Conservation (phyloP, 2,113 vertebrate species). For the Gopherus evgoodei region DNA sequence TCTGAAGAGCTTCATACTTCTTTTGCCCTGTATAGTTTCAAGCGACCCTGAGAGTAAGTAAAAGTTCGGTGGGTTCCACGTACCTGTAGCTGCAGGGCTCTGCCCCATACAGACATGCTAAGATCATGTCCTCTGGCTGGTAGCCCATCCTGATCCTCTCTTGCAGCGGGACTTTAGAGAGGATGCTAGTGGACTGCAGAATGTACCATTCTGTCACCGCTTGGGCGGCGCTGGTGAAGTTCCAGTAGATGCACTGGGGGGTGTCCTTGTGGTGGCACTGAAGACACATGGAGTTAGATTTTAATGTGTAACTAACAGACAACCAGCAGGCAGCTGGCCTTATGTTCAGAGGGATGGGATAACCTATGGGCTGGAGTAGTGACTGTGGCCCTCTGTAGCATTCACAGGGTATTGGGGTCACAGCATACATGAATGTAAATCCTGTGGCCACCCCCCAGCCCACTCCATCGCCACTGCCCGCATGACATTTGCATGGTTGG, state of each 20-base stretch:
- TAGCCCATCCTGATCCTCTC: slow-evolving; percentile 80
- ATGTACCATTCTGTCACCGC: slow-evolving; percentile 83
- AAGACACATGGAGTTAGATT: background rate
- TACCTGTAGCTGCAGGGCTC: slow-evolving; percentile 85
- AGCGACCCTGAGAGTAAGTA: rapidly evolving
- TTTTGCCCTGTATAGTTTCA: rapidly evolving
- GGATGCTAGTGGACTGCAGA: slow-evolving; percentile 84
- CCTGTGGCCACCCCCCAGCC: background rate
- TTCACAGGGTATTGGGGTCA: background rate
- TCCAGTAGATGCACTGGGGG: slow-evolving; percentile 75
- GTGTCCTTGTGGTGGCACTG: slow-evolving; percentile 77
- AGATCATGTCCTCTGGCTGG: slow-evolving; percentile 80
- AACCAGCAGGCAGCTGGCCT: background rate
- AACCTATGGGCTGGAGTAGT: background rate
- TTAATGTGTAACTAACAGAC: background rate
- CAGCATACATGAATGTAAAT: background rate
- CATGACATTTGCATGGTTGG: background rate
- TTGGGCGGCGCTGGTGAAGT: slow-evolving; percentile 82
- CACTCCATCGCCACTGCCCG: background rate
- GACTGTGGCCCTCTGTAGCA: background rate
- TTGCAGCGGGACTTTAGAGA: slow-evolving; percentile 66
- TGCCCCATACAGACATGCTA: slow-evolving; percentile 80
- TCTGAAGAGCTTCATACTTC: background rate
- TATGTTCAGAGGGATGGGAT: background rate
- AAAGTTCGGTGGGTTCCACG: background rate